Evolutionary conservation across 2,888 invertebrate genomes (phyloP).

Genomic region (Sussaba pulchella): DNA sequence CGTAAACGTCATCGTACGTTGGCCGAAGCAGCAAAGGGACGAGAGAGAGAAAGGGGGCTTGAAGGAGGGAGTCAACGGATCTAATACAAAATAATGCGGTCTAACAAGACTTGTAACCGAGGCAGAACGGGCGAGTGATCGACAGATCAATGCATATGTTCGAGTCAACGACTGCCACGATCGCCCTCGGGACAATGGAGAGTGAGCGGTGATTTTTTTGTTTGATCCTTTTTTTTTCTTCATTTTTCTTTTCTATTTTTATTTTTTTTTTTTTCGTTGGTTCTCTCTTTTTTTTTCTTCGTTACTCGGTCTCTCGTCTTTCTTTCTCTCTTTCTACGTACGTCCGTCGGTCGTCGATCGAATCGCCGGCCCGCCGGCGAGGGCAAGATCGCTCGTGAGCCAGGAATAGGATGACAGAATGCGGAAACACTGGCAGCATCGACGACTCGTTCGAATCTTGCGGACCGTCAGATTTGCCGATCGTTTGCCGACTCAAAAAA

Average conservation of each 20-base stretch:
- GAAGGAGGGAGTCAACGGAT: neutral
- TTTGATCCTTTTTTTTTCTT: conserved; percentile 15
- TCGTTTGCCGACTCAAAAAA: conserved; percentile 24
- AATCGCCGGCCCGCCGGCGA: conserved; percentile 11
- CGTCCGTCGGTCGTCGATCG: conserved; percentile 17
- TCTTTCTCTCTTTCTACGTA: conserved; percentile 9
- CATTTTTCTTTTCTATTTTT: conserved; percentile 2
- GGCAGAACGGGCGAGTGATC: conserved; percentile 43
- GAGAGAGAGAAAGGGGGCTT: no score
- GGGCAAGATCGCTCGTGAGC: conserved; percentile 58
- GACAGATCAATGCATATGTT: conserved; percentile 63
- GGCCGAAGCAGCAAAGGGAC: neutral
- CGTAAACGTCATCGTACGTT: conserved; percentile 16
- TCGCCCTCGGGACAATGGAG: conserved; percentile 60
- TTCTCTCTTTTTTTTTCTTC: neutral
- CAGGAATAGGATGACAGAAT: conserved; percentile 76
- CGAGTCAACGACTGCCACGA: conserved; percentile 59
- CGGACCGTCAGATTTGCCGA: conserved; percentile 56
- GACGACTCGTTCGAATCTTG: conserved; percentile 64
- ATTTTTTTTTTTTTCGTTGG: conserved; percentile 33
- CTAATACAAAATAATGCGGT: conserved; percentile 30
- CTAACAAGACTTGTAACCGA: conserved; percentile 25
- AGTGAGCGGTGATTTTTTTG: conserved; percentile 55
- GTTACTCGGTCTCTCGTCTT: neutral
- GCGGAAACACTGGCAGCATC: conserved; percentile 75